Evolutionary conservation across 1,140 invertebrate genomes (phyloP).

Genomic region (Bombus cullumanus): DNA sequence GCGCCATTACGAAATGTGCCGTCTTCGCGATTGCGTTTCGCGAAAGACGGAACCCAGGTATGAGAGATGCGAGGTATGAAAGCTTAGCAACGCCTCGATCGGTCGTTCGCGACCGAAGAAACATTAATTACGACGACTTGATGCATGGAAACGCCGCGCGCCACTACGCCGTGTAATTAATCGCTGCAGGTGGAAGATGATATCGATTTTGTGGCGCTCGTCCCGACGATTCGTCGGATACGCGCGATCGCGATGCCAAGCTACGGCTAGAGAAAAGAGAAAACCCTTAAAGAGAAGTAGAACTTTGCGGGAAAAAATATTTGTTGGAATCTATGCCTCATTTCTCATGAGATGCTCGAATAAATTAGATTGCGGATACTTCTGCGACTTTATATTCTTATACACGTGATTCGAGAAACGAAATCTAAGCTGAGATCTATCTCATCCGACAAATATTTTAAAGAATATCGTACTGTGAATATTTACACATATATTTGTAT

Average conservation of each 20-base stretch:
- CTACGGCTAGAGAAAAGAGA: no score
- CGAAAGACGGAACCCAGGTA: constrained; percentile 1
- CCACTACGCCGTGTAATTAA: constrained; percentile 52
- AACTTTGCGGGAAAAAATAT: not conserved
- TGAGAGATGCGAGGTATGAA: not conserved
- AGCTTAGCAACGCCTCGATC: constrained; percentile 21
- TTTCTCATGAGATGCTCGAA: no score
- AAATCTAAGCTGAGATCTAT: no score
- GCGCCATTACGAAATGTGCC: constrained; percentile 8
- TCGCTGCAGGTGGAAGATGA: constrained; percentile 57
- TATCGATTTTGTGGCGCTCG: constrained; percentile 54
- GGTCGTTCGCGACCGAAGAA: constrained; percentile 15
- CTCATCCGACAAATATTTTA: no score
- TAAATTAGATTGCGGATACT: no score
- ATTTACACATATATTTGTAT: no score
- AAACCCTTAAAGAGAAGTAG: not conserved
- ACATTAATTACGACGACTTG: constrained; percentile 60
- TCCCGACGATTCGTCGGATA: constrained; percentile 2
- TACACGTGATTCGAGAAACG: no score
- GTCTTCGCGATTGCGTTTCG: not conserved
- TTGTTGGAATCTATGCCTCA: not conserved
- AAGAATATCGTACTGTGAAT: no score
- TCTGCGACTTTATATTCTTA: no score
- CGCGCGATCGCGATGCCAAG: not conserved
- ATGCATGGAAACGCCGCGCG: constrained; percentile 54